Base-by-base conservation (phyloP, 2,797 vertebrate species). In the Sphaeramia orbicularis region DNA sequence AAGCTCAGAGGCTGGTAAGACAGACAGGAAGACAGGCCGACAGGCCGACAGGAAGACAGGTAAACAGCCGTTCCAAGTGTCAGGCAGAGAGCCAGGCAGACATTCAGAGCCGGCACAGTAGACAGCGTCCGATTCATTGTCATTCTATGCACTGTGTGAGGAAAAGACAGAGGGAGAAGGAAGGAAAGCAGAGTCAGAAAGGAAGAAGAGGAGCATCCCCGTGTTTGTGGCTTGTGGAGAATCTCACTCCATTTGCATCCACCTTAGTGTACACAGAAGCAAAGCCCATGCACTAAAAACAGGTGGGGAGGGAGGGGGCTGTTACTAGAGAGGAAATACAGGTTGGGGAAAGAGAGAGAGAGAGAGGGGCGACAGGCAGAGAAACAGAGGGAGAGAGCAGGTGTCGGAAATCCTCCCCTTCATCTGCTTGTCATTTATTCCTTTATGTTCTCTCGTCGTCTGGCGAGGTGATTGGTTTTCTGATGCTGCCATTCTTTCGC, bases 351-450 rank as follows among this genome's bases (percentile, higher is more conserved):
- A 52, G 50, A 48, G 65, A 49, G 55, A 37, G 59, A 3, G 16
- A 47, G 59, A 36, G 50, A 64, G 30, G 60, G 55, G 44, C 57
- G 57, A 37, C 21, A 71, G 56, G 55, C 21, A 80, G 70, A 70
- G 61, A 76, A 65, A 74, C 57, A 70, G 81, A 81, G 84, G 71
- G 83, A 83, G 74, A 86, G 86, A 90, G 84, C 91, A 91, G 91
- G 89, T 93, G 91, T 91, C 45, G 67, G 73, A 84, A 87, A 89
- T 82, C 84, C 87, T 89, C 81, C 86, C 77, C 87, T 88, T 91
- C 89, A 88, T 92, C 90, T 91, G 87, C 87, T 86, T 87, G 85
- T 89, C 88, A 84, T 90, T 91, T 90, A 84, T 81, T 87, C 76
- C 82, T 89, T 82, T 84, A 81, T 83, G 86, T 84, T 86, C 56